Conservation (phyloP, 2,888 invertebrate genomes). For the Drosophila subquinaria region DNA sequence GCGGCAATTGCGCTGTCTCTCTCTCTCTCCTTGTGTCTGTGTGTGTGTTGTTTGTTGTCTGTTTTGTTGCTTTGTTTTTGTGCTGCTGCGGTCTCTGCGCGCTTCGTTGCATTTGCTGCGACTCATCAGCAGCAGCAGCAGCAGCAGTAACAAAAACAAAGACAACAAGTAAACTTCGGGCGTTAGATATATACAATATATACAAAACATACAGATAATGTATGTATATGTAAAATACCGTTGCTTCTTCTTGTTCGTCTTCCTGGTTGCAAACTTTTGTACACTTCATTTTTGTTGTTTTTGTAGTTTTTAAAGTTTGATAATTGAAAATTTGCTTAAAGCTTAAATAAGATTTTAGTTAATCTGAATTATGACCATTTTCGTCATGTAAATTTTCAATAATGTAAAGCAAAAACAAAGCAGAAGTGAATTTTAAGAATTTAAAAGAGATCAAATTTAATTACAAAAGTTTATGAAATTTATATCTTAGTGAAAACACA, state of each 20-base stretch:
- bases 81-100: conserved; percentile 51
- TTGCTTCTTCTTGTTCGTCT: conserved; percentile 27
- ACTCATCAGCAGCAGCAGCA: conserved; percentile 34
- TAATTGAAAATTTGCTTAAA: conserved; percentile 3
- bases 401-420: no score
- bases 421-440: no score
- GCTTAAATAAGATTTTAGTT: neutral
- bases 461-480: no score
- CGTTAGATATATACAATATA: conserved; percentile 18
- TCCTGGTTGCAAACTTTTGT: conserved; percentile 7
- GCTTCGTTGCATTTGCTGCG: conserved; percentile 55
- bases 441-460: no score
- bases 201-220: conserved; percentile 2
- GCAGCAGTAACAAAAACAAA: conserved; percentile 21
- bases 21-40: conserved; percentile 28
- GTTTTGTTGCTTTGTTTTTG: conserved; percentile 46
- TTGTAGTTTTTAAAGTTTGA: conserved; percentile 9
- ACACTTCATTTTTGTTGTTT: conserved; percentile 16
- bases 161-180: conserved; percentile 17
- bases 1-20: conserved; percentile 24
- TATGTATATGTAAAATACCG: conserved; percentile 48
- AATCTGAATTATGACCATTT: neutral
- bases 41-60: conserved; percentile 47
- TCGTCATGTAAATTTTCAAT: no score
- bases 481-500: no score